Base-by-base conservation (phyloP, 2,113 vertebrate species). In the Halcyon malimbica region DNA sequence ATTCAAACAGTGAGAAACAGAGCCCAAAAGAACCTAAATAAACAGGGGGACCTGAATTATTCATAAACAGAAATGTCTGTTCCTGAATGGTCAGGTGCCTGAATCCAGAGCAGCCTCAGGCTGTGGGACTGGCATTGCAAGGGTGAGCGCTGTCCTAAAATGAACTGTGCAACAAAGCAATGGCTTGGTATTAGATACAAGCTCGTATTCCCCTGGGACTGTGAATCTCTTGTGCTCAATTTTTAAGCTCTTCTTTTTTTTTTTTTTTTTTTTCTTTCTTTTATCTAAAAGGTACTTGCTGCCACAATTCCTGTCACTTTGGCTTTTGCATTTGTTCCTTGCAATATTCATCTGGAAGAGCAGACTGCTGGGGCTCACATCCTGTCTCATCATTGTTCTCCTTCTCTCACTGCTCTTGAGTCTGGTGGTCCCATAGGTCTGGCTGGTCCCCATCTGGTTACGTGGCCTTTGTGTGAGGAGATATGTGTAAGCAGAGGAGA, bases 121-220 rank as follows among this genome's bases (percentile, higher is more conserved):
- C 94, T 77, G 28, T 79, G 64, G 63, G 44, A 42, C 86, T 89
- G 81, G 94, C 93, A 56, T 46, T 89, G 91, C 11, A 14, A 87
- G 95, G 73, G 92, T 84, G 57, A 94, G 46, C 3, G 0, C 35
- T 95, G 95, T 94, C 96, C 96, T 97, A 67, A 95, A 89, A 93
- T 96, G 95, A 97, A 94, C 96, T 33, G 44, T 62, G 77, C 51
- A 85, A 37, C 74, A 87, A 91, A 87, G 94, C 65, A 96, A 83
- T 67, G 3, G 0, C 57, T 79, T 68, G 63, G 24, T 91, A 46
- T 62, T 85, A 89, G 46, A 73, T 15, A 69, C 7, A 80, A 39
- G 28, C 77, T 89, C 0, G 0, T 79, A 41, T 82, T 92, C 70
- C 67, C 7, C 82, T 76, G 71, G 50, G 67, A 80, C 67, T 63